Evolutionary conservation across 2,113 vertebrate genomes (phyloP), one percentile per base, ranked within the genome.

Genomic region (Eonycteris spelaea): DNA sequence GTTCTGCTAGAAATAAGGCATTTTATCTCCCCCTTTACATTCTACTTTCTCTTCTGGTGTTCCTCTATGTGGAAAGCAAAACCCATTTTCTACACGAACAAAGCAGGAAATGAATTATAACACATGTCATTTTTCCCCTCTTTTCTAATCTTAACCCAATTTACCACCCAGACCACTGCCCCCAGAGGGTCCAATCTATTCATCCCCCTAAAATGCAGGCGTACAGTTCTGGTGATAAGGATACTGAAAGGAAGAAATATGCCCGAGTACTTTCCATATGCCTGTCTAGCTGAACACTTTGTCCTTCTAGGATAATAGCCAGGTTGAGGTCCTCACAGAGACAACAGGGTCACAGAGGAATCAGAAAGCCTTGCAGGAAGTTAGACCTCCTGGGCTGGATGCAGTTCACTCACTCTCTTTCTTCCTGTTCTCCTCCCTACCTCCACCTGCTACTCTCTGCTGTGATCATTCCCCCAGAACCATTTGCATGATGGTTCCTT

Each of bases 361-460:
- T 33, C 71, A 43, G 33, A 43, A 38, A 40, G 10, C 55, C 30
- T 45, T 59, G 3, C 18, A 77, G 90, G 28, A 89, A 83, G 40
- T 48, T 35, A 26, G 68, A 30, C 63, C 78, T 43, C 21, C n/a
- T 6, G 35, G 22, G 28, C 35, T 65, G 28, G 80, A 33, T 53
- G 43, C 30, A 71, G 19, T 51, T 61, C 43, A 45, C 24, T 2
- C 35, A 35, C 2, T 3, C 35, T 5, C 40, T 21, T 61, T 30
- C 7, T 0, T 61, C 30, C 26, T 19, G 22, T 1, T 33, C 1
- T 55, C 28, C 57, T 9, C 30, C 59, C 28, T 2, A 7, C 16
- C 43, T 85, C 65, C 6, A 63, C n/a, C 30, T 88, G 65, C 80
- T 26, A 15, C 48, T 77, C 35, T 88, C 48, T 57, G 38, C 40